Conservation (phyloP, 2,888 invertebrate species). For the Boloria euphrosyne region DNA sequence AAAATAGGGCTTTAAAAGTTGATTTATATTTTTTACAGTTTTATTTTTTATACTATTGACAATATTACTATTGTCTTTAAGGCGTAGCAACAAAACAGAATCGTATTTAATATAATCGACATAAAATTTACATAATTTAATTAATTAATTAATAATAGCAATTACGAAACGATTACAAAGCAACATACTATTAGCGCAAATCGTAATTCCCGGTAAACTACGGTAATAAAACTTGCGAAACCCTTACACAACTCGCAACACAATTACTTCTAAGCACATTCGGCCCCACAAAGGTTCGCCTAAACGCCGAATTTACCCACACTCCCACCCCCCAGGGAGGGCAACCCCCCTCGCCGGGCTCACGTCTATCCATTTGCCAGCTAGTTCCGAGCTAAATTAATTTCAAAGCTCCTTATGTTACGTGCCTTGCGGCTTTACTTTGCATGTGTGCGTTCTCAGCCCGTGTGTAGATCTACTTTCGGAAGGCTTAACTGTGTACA, state of each 20-base stretch:
- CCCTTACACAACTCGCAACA: constrained; percentile 56
- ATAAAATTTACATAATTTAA: neutral
- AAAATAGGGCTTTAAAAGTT: no score
- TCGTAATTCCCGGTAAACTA: constrained; percentile 57
- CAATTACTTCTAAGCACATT: constrained; percentile 73
- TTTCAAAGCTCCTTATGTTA: constrained; percentile 83
- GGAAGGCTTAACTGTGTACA: constrained; percentile 76
- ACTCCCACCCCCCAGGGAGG: constrained; percentile 46
- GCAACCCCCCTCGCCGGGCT: constrained; percentile 60
- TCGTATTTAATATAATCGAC: neutral
- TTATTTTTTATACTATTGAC: no score
- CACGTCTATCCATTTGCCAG: constrained; percentile 83
- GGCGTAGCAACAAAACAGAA: neutral
- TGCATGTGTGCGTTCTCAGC: constrained; percentile 63
- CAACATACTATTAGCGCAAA: constrained; percentile 24
- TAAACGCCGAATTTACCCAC: constrained; percentile 79
- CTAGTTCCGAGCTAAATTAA: constrained; percentile 83
- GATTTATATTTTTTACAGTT: no score
- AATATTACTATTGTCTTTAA: no score
- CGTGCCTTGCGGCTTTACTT: constrained; percentile 80
- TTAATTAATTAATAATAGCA: constrained; percentile 3
- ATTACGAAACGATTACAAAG: constrained; percentile 19
- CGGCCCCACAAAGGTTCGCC: constrained; percentile 76
- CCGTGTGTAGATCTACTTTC: constrained; percentile 65
- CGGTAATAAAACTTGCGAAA: constrained; percentile 48